Percentiles rank a stretch among this genome's conserved stretches.
Conservation (phyloP, 2,113 vertebrate species). For the Scalopus aquaticus region DNA sequence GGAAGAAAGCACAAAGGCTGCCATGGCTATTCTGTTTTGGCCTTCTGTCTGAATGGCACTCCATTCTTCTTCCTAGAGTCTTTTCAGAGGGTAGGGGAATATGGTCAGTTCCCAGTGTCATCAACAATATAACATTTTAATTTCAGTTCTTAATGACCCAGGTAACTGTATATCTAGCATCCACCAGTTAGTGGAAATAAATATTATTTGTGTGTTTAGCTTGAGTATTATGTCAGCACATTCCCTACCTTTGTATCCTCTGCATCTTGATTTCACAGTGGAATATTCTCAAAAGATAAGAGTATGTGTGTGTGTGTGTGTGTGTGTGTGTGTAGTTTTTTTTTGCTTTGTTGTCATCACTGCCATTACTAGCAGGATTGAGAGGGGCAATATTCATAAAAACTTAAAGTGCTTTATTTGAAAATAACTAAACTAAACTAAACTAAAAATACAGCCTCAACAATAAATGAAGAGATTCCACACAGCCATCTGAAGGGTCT, state of each 20-base stretch:
- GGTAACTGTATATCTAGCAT: background rate
- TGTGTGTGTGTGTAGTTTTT: too few species aligned
- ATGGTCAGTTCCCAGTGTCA: background rate
- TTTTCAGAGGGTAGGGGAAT: background rate
- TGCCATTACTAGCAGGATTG: background rate
- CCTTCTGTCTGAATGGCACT: background rate
- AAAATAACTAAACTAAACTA: background rate
- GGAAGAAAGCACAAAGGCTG: background rate
- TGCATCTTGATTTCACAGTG: background rate
- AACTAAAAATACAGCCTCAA: background rate
- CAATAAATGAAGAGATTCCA: background rate
- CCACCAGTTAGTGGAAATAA: background rate
- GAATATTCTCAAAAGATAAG: background rate
- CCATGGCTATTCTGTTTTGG: background rate
- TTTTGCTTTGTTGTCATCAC: background rate
- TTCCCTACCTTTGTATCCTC: background rate
- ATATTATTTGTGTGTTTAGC: background rate
- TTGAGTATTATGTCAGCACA: background rate
- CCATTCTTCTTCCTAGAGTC: background rate
- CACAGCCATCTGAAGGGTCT: background rate
- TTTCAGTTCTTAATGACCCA: background rate
- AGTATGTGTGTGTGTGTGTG: too few species aligned
- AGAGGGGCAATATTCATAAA: background rate
- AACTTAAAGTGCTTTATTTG: background rate
- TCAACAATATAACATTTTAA: background rate